Evolutionary conservation across 2,797 vertebrate genomes (phyloP), one percentile per base, ranked within the genome.

Genomic region (Myoxocephalus aenaeus): DNA sequence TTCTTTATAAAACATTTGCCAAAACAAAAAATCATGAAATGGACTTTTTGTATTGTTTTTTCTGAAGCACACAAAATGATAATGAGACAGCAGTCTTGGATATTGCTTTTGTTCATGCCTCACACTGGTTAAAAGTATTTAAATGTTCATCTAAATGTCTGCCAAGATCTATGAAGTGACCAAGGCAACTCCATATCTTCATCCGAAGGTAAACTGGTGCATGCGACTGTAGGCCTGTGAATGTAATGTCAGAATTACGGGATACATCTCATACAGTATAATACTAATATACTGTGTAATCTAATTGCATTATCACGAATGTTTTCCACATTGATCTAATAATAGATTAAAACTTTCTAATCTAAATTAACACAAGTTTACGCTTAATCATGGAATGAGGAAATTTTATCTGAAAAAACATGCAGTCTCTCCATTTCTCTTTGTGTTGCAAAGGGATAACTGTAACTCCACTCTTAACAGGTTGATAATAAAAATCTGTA

Each of bases 121-220:
- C 2, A 38, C 25, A 25, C 8, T n/a, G 59, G 20, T 7, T 40
- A n/a, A 58, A 1, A 40, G 29, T 11, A 42, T 78, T 53, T 36
- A 25, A 65, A 57, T 48, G 46, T 54, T 36, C 3, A 57, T 42
- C 67, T 67, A 36, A 56, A 70, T 50, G 17, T 63, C 51, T 67
- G 22, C 22, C 20, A 50, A 40, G 22, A 57, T 50, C 25, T 2
- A 48, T 20, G 5, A 62, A 48, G 22, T 11, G 15, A 65, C 15
- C 20, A n/a, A 4, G 8, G 14, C 1, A 0, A 36, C 8, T 1
- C 10, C 1, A 34, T 46, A 27, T 61, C 44, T 68, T 18, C 9
- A 40, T 29, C 32, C 5, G 18, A 29, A 12, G 36, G 27, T 34
- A 34, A 56, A 34, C 15, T 15, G 15, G 53, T 17, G n/a, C 2